Conservation (phyloP, 2,797 vertebrate genomes). For the Botia kubotai region DNA sequence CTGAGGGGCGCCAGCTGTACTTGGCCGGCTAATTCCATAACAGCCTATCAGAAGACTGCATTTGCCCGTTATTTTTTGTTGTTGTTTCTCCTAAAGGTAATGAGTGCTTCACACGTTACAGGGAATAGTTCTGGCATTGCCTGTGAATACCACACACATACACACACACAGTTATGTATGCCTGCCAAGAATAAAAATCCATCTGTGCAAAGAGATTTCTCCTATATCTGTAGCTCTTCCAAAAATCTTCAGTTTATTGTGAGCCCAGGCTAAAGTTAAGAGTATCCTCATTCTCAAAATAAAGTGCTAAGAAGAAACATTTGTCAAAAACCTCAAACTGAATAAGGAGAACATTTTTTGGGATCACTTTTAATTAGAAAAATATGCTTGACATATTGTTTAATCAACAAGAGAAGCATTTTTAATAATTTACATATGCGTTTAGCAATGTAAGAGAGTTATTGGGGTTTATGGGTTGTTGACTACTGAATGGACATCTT, state of each 20-base stretch:
- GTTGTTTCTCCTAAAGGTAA: slow-evolving; percentile 65
- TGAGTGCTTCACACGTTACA: slow-evolving; percentile 69
- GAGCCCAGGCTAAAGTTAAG: slow-evolving; percentile 17
- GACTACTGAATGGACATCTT: slow-evolving; percentile 11
- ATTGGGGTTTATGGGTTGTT: not conserved
- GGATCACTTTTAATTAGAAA: slow-evolving; percentile 6
- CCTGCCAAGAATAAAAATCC: slow-evolving; percentile 61
- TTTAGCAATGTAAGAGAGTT: slow-evolving; percentile 8
- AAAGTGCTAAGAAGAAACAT: slow-evolving; percentile 15
- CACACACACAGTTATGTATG: not conserved
- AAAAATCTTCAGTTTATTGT: slow-evolving; percentile 14
- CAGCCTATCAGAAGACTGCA: slow-evolving; percentile 40
- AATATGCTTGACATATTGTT: slow-evolving; percentile 27
- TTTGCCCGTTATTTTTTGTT: slow-evolving; percentile 60
- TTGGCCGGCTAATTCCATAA: slow-evolving; percentile 44
- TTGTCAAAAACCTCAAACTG: slow-evolving; percentile 18
- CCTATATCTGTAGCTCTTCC: slow-evolving; percentile 34
- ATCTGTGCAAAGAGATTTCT: slow-evolving; percentile 63
- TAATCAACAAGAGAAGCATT: slow-evolving; percentile 7
- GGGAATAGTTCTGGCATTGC: slow-evolving; percentile 23
- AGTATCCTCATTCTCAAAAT: slow-evolving; percentile 29
- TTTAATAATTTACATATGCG: not conserved
- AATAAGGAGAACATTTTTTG: not conserved
- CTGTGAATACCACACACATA: slow-evolving; percentile 22
- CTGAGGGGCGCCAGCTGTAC: slow-evolving; percentile 26